Base-by-base conservation (phyloP, 1,140 invertebrate genomes). In the Calliphora vicina region DNA sequence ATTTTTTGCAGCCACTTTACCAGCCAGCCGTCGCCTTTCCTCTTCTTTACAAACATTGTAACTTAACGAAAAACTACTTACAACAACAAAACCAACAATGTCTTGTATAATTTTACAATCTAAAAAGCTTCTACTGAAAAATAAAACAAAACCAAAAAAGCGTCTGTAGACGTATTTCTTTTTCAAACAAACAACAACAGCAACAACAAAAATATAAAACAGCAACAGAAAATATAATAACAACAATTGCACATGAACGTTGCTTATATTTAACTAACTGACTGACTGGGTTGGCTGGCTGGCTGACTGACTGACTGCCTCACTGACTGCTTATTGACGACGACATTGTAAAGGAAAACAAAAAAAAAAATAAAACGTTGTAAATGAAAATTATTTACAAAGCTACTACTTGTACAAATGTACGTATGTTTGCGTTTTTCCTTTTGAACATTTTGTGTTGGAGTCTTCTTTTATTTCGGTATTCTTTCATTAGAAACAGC, bases 131-230 rank as follows among this genome's bases (percentile, higher is more conserved):
- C 61, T 23, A 67, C 20, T 67, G 20, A 20, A 67, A 67, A 67
- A 23, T 67, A 20, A 67, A 67, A 67, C 17, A 23, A 61, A 67
- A 67, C 61, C 20, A 67, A 67, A 67, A 67, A 20, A 67, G 5
- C 61, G 61, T 23, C 61, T 67, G 61, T 67, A 67, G 61, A 67
- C 61, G 61, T 67, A 67, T 67, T 57, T 57, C n/a, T 57, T 57
- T 57, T 57, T 57, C 1, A 57, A 57, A 35, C 15, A 57, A 57
- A 57, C 1, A 17, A 57, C 15, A 57, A 57, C 50, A 57, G n/a
- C n/a, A 43, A 43, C 5, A 43, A 43, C 5, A 43, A 43, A 43
- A 43, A 43, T 12, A 12, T 6, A 43, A 43, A 43, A 45, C 43
- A 45, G 43, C 43, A 45, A 4, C 43, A 50, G 13, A 50, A 17